Percentiles rank a stretch among this genome's conserved stretches.
phyloP scores from a whole-genome alignment of 2,797 vertebrate species.

The Fratercula arctica region DNA sequence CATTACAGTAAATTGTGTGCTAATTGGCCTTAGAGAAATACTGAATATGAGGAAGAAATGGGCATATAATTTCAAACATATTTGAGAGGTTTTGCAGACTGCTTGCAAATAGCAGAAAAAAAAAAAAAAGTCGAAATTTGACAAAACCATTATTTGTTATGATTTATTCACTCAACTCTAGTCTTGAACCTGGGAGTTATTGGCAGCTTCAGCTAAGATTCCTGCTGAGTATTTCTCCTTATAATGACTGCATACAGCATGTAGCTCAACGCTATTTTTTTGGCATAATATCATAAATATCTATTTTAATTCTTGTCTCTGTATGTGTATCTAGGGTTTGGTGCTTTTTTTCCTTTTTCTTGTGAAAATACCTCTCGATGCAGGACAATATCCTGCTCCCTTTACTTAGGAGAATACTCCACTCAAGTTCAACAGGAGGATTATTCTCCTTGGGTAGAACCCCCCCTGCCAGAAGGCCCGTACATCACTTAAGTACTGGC shows the following conservation, averaged over 20 bases:
- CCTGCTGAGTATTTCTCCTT: constrained; percentile 67
- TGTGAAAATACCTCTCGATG: constrained; percentile 22
- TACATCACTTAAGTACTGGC: constrained; percentile 42
- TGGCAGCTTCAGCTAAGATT: constrained; percentile 66
- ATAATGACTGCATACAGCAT: constrained; percentile 62
- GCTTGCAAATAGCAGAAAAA: constrained; percentile 32
- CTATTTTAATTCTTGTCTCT: constrained; percentile 60
- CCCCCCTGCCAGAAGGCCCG: constrained; percentile 29
- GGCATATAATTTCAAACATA: constrained; percentile 58
- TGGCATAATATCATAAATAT: constrained; percentile 58
- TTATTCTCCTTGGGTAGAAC: constrained; percentile 57
- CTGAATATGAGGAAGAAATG: constrained; percentile 19
- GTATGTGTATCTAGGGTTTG: constrained; percentile 10
- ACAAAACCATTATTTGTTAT: constrained; percentile 70
- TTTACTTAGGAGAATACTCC: constrained; percentile 44
- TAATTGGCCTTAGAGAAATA: constrained; percentile 58
- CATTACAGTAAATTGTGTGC: constrained; percentile 60
- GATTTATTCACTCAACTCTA: constrained; percentile 67
- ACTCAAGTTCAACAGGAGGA: constrained; percentile 11
- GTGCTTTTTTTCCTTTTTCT: background rate
- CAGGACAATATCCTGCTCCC: constrained; percentile 33
- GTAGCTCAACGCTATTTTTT: constrained; percentile 39
- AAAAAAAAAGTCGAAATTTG: constrained; percentile 26
- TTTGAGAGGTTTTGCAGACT: constrained; percentile 47
- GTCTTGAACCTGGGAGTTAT: constrained; percentile 66